Conservation (phyloP, 2,888 invertebrate species). For the Pardosa pseudoannulata region DNA sequence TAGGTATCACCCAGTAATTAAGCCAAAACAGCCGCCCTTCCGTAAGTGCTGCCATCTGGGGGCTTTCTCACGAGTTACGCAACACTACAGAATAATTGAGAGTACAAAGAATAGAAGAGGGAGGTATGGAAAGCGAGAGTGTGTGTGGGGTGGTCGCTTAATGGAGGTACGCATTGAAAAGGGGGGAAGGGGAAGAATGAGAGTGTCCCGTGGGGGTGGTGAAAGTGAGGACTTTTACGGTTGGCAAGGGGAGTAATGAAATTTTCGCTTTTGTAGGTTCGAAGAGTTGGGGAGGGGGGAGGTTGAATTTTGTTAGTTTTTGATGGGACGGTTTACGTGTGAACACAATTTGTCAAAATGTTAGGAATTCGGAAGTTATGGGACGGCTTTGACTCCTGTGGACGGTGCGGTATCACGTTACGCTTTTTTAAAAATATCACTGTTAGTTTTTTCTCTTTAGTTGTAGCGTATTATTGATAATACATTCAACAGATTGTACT, state of each 20-base stretch:
- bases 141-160: constrained; percentile 29
- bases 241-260: constrained; percentile 14
- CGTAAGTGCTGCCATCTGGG: constrained; percentile 50
- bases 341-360: constrained; percentile 13
- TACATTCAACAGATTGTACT: no score
- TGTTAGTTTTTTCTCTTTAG: no score
- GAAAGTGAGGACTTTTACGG: not conserved
- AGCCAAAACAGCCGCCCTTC: constrained; percentile 61
- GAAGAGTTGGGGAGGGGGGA: not conserved
- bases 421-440: no score
- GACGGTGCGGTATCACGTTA: no score
- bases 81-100: constrained; percentile 64
- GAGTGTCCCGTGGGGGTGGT: not conserved
- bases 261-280: not conserved
- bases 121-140: not conserved
- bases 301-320: not conserved
- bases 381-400: not conserved
- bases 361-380: not conserved
- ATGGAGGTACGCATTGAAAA: constrained; percentile 36
- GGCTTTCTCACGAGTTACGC: constrained; percentile 69
- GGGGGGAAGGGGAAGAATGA: not conserved
- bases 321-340: not conserved
- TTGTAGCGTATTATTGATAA: no score
- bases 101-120: constrained; percentile 24
- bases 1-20: constrained; percentile 61